Percentiles rank a stretch among this genome's conserved stretches.
Conservation (phyloP, 2,888 invertebrate species). For the Elegia similella region DNA sequence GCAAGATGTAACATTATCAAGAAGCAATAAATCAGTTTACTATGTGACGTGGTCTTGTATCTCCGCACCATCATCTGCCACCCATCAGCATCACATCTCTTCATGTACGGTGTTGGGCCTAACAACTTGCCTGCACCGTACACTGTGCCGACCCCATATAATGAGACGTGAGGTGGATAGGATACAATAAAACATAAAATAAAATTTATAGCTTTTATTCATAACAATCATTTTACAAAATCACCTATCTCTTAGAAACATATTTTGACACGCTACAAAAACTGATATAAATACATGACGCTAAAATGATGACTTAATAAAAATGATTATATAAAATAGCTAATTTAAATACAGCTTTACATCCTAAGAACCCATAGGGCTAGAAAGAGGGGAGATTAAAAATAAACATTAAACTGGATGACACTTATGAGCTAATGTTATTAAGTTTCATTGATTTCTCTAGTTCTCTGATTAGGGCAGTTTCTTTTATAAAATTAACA, state of each 20-base stretch:
- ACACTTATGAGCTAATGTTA: not conserved
- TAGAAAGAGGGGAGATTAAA: not conserved
- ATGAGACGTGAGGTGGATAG: no score
- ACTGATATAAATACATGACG: slow-evolving; percentile 6
- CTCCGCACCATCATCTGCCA: no score
- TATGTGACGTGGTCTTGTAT: no score
- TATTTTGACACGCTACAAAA: slow-evolving; percentile 9
- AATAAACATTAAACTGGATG: not conserved
- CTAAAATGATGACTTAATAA: slow-evolving; percentile 5
- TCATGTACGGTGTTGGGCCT: no score
- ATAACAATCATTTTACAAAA: slow-evolving; percentile 18
- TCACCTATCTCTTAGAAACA: slow-evolving; percentile 3
- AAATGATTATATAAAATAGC: not conserved
- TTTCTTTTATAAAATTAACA: no score
- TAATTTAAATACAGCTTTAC: not conserved
- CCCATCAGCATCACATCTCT: no score
- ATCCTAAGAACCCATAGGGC: not conserved
- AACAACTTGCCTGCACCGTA: no score
- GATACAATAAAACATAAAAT: slow-evolving; percentile 1
- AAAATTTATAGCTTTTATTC: slow-evolving; percentile 11
- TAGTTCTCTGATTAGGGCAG: no score
- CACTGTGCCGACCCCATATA: no score
- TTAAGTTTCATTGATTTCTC: no score
- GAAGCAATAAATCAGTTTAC: no score
- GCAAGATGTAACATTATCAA: no score